Percentiles rank a stretch among this genome's conserved stretches.
phyloP scores from a whole-genome alignment of 2,888 invertebrate genomes.

The Acanthopleura granulata region DNA sequence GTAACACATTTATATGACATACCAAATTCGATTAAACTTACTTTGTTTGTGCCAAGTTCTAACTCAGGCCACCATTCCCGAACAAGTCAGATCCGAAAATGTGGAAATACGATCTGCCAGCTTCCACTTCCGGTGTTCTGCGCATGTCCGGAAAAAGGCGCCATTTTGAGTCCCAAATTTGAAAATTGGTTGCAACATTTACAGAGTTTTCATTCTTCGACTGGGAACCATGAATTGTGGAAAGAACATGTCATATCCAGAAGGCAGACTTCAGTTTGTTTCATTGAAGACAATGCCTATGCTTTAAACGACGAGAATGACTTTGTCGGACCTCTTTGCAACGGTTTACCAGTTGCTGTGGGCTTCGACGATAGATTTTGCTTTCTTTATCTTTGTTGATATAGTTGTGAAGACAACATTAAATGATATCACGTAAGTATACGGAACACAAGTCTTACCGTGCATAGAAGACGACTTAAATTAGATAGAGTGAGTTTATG shows the following conservation, averaged over 20 bases:
- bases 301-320: not conserved
- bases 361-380: slow-evolving; percentile 44
- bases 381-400: slow-evolving; percentile 56
- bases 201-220: not conserved
- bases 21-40: not conserved
- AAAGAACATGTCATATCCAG: too few relatives aligned
- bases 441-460: not conserved
- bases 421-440: slow-evolving; percentile 51
- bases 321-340: slow-evolving; percentile 35
- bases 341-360: slow-evolving; percentile 33
- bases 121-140: slow-evolving; percentile 11
- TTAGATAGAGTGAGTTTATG: too few relatives aligned
- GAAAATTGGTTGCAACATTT: slow-evolving; percentile 26
- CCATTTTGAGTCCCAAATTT: slow-evolving; percentile 50
- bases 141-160: slow-evolving; percentile 38
- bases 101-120: not conserved
- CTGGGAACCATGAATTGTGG: too few relatives aligned
- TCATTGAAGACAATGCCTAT: too few relatives aligned
- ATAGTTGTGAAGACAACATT: slow-evolving; percentile 49
- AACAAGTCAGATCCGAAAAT: slow-evolving; percentile 19
- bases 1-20: too few relatives aligned
- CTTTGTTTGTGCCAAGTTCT: slow-evolving; percentile 7
- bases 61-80: slow-evolving; percentile 7
- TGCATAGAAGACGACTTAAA: not conserved
- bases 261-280: too few relatives aligned